A percentile compares a stretch with the other conserved stretches of the same genome.
Conservation (phyloP, 2,113 vertebrate species). For the Callorhinus ursinus region DNA sequence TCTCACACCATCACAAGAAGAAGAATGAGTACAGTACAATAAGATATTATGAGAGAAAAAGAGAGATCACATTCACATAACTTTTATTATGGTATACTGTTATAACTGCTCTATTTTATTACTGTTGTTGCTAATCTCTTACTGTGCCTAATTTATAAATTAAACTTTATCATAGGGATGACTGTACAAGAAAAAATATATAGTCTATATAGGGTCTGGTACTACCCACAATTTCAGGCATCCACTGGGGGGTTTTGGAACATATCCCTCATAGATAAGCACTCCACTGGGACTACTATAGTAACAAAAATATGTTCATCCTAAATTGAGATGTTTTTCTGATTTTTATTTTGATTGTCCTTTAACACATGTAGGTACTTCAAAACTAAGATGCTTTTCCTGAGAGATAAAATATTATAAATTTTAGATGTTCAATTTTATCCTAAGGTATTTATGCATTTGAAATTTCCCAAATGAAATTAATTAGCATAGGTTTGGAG, state of each 20-base stretch:
- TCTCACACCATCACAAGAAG: not conserved
- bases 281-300: not conserved
- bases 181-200: not conserved
- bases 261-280: not conserved
- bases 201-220: not conserved
- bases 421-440: not conserved
- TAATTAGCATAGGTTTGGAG: slow-evolving; percentile 20
- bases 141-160: not conserved
- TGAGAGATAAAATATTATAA: not conserved
- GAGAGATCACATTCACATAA: not conserved
- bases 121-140: not conserved
- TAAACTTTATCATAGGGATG: not conserved
- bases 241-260: not conserved
- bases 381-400: not conserved
- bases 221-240: not conserved
- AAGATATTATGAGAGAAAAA: not conserved
- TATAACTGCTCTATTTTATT: not conserved
- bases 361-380: not conserved
- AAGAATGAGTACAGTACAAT: not conserved
- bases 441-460: not conserved
- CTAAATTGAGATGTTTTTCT: not conserved
- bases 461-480: slow-evolving; percentile 42
- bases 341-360: slow-evolving; percentile 1
- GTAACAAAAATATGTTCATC: not conserved
- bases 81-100: not conserved